A percentile compares a stretch with the other conserved stretches of the same genome.
phyloP scores from a whole-genome alignment of 2,888 invertebrate genomes.

The Caenorhabditis wallacei region DNA sequence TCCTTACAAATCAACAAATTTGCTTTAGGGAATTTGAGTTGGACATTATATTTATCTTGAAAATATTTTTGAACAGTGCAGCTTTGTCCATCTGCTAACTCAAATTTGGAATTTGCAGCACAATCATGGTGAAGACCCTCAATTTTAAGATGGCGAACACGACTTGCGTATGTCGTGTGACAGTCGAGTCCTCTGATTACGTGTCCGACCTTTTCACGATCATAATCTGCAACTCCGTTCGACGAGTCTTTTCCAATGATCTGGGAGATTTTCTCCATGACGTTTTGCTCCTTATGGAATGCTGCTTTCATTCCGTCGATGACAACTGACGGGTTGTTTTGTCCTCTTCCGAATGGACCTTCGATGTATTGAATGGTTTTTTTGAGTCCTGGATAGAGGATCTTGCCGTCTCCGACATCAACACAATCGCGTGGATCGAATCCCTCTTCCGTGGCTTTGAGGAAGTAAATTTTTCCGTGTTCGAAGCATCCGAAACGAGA shows the following conservation, averaged over 20 bases:
- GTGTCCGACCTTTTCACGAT: slow-evolving; percentile 33
- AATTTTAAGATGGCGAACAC: slow-evolving; percentile 39
- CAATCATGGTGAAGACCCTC: slow-evolving; percentile 48
- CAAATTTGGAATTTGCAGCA: slow-evolving; percentile 37
- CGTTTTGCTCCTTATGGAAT: slow-evolving; percentile 64
- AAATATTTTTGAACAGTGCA: slow-evolving; percentile 56
- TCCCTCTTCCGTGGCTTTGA: slow-evolving; percentile 50
- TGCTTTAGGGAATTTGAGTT: slow-evolving; percentile 63
- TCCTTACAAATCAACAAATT: slow-evolving; percentile 65
- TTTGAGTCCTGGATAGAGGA: slow-evolving; percentile 60
- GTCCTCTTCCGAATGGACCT: slow-evolving; percentile 63
- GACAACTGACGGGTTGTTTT: slow-evolving; percentile 64
- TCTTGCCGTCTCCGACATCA: slow-evolving; percentile 68
- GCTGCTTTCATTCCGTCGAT: slow-evolving; percentile 72
- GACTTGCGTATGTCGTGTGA: slow-evolving; percentile 35
- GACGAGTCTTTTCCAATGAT: slow-evolving; percentile 22
- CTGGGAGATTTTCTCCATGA: slow-evolving; percentile 52
- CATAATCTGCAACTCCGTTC: slow-evolving; percentile 12
- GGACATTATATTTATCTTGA: slow-evolving; percentile 54
- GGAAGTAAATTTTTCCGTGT: slow-evolving; percentile 66
- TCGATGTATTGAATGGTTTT: slow-evolving; percentile 68
- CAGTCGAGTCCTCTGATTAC: slow-evolving; percentile 58
- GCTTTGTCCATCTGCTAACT: slow-evolving; percentile 32
- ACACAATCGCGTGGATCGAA: slow-evolving; percentile 56
- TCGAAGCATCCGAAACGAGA: slow-evolving; percentile 59